Evolutionary conservation across 35 echinoderm and acorn worm genomes (phyloP), one percentile per base, ranked within the genome.

Genomic region (Stichopus chloronotus): DNA sequence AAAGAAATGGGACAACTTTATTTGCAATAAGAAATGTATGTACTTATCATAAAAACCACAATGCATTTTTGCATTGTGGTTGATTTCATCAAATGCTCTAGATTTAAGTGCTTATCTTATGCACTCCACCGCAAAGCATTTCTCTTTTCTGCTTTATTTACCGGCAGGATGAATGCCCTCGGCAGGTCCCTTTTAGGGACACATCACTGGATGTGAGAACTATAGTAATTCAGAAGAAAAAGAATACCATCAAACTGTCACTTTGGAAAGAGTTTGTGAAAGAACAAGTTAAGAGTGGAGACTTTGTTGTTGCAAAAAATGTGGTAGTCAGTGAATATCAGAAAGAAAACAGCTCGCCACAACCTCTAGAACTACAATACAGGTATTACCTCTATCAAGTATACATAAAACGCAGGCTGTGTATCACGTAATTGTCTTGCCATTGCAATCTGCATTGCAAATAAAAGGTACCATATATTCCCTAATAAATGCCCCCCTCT

Each of bases 341-440:
- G 55, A 83, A 83, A 17, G 53, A 83, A 83, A 83, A 56, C 80
- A 83, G 55, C 80, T 83, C 80, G 13, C 43, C 53, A 55, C 80
- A 83, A 83, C 80, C 43, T 83, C 80, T 83, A 24, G 80, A 11
- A 83, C 80, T 55, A 83, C 25, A 56, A 55, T 83, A 12, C 52
- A 83, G 80, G 80, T 83, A 55, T 65, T 43, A 43, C 30, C 30
- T 43, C 30, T 43, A 43, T 43, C 30, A 43, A 43, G 30, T 43
- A 43, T 43, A 43, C 30, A 43, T 43, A 43, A 43, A 43, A 43
- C 30, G 30, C 30, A 43, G 30, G 30, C 30, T 43, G 30, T 43
- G 30, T 43, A 43, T 43, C 30, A 43, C 30, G 30, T 43, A 43
- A 43, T 43, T 43, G 30, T 43, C 30, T 43, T 43, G 30, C 30